These are phyloP conservation scores for Echinometra lucunter DNA, from an alignment of 53 echinoderm and acorn worm species.

Conservation along the genomic window DNA sequence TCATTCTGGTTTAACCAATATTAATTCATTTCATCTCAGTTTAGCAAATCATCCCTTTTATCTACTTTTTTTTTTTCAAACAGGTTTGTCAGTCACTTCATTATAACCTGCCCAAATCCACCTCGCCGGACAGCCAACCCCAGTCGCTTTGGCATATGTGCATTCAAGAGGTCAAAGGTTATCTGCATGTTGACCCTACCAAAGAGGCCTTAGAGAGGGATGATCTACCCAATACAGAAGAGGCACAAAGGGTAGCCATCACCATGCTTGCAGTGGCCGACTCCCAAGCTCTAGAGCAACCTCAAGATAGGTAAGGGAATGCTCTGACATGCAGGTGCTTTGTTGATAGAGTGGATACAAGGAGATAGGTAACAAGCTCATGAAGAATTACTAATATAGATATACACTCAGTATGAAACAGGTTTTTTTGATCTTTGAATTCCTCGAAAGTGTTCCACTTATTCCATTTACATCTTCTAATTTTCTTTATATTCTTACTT, in stretches of 20 bases:
- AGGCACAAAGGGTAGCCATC: constrained; percentile 60
- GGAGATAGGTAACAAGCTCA: too few relatives aligned
- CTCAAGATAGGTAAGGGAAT: constrained; percentile 4
- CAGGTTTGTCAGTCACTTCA: constrained; percentile 76
- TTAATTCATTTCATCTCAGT: neutral
- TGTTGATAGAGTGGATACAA: too few relatives aligned
- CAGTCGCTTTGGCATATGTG: neutral
- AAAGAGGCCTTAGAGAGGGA: neutral
- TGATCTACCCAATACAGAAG: constrained; percentile 39
- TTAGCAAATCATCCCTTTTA: neutral
- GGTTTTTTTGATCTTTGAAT: too few relatives aligned
- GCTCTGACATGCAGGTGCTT: too few relatives aligned
- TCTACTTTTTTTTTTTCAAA: neutral
- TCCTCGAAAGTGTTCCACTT: too few relatives aligned
- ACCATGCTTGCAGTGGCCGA: constrained; percentile 51
- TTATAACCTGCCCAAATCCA: constrained; percentile 19
- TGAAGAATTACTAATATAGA: too few relatives aligned
- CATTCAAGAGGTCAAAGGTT: constrained; percentile 56
- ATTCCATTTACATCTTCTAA: too few relatives aligned
- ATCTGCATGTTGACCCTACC: constrained; percentile 59
- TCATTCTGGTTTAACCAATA: too few relatives aligned
- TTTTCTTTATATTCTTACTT: too few relatives aligned
- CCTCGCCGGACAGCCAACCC: neutral
- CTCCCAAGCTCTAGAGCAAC: neutral
- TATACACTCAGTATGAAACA: too few relatives aligned